Conservation (phyloP, 2,797 vertebrate species). For the Acomys russatus region DNA sequence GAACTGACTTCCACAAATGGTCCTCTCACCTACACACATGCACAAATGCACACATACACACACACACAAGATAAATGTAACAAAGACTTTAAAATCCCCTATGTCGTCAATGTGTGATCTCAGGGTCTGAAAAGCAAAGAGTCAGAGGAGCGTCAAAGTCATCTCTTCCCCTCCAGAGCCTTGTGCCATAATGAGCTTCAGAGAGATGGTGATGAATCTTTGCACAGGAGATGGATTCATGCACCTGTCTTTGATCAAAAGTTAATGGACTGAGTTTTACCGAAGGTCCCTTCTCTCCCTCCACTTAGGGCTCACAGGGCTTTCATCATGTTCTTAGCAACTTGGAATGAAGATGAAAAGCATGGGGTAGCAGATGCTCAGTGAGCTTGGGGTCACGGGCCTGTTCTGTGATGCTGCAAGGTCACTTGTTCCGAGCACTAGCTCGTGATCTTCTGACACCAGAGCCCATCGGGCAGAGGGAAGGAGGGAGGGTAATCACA, state of each 20-base stretch:
- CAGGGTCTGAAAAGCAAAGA: not conserved
- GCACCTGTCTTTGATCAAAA: conserved; percentile 42
- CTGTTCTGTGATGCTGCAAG: not conserved
- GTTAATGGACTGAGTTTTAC: conserved; percentile 50
- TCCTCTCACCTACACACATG: not conserved
- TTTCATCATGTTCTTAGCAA: conserved; percentile 1
- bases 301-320: not conserved
- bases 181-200: not conserved
- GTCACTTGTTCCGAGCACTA: not conserved
- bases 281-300: conserved; percentile 62
- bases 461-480: too few relatives aligned
- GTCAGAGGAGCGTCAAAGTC: not conserved
- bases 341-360: conserved; percentile 54
- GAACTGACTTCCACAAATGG: not conserved
- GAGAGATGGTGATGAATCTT: not conserved
- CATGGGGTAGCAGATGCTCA: not conserved
- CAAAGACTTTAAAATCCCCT: not conserved
- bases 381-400: conserved; percentile 5
- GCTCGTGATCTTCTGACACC: not conserved
- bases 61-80: not conserved
- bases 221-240: not conserved
- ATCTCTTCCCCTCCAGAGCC: not conserved
- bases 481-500: not conserved
- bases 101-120: not conserved
- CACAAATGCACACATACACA: not conserved